These are phyloP conservation scores for Chouioia cunea DNA, from an alignment of 2,888 invertebrate genomes.

Conservation along the genomic window DNA sequence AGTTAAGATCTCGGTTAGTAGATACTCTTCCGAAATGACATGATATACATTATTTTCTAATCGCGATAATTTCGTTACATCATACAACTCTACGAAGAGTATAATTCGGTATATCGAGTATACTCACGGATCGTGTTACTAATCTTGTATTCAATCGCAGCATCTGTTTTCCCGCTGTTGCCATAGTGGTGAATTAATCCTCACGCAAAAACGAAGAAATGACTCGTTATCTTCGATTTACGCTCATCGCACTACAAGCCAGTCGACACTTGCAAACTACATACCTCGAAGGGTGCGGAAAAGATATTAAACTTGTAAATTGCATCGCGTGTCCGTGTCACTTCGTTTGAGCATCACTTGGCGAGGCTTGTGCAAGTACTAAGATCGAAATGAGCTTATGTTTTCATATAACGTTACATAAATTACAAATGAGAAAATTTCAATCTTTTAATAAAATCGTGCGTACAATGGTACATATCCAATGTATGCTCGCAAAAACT, in stretches of 20 bases:
- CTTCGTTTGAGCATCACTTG: slow-evolving; percentile 2
- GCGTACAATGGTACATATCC: no score
- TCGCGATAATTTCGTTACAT: slow-evolving; percentile 27
- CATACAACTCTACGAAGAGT: background rate
- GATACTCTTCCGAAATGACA: slow-evolving; percentile 2
- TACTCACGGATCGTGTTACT: slow-evolving; percentile 14
- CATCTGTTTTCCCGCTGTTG: background rate
- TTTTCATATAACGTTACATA: background rate
- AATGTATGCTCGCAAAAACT: no score
- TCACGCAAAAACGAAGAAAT: background rate
- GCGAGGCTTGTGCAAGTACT: background rate
- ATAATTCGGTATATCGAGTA: background rate
- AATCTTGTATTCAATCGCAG: slow-evolving; percentile 23
- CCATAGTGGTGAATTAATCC: background rate
- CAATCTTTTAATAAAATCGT: no score
- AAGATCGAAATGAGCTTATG: no score
- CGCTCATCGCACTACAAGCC: no score
- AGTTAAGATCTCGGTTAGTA: no score
- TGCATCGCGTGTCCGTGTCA: slow-evolving; percentile 22
- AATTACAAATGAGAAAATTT: no score
- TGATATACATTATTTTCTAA: slow-evolving; percentile 19
- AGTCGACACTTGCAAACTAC: no score
- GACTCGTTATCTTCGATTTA: no score
- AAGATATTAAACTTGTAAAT: slow-evolving; percentile 39
- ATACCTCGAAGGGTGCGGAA: slow-evolving; percentile 10